Evolutionary conservation across 2,797 vertebrate genomes (phyloP).

Genomic region (Delichon dasypus): DNA sequence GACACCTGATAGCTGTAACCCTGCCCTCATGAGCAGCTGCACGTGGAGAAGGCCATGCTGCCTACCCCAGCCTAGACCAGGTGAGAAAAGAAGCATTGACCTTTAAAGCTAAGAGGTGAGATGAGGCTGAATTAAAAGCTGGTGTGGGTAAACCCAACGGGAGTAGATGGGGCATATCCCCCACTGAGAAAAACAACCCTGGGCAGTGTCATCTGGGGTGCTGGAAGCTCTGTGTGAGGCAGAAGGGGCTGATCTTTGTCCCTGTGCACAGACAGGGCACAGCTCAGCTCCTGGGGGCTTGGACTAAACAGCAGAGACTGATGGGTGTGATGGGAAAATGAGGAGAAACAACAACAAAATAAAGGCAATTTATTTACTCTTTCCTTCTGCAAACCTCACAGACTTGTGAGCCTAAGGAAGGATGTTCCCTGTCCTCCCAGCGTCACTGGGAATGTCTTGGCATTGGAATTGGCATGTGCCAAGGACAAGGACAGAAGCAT

Average conservation of each 20-base stretch:
- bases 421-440: accelerated
- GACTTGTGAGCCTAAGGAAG: background rate
- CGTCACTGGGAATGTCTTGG: background rate
- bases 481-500: background rate
- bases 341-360: background rate
- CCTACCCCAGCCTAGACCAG: background rate
- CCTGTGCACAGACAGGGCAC: background rate
- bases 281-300: background rate
- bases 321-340: background rate
- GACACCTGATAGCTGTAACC: background rate
- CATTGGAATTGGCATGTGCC: background rate
- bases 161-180: background rate
- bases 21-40: background rate
- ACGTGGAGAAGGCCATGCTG: accelerated
- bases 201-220: background rate
- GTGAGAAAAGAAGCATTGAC: background rate
- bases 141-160: background rate
- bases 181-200: background rate
- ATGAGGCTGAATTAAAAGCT: background rate
- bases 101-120: background rate
- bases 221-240: background rate
- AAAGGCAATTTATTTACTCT: background rate
- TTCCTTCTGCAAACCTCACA: background rate
- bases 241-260: background rate
- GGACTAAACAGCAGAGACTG: background rate